Percentiles rank a stretch among this genome's conserved stretches.
phyloP scores from a whole-genome alignment of 2,113 vertebrate genomes.

The Colinus virginianus region DNA sequence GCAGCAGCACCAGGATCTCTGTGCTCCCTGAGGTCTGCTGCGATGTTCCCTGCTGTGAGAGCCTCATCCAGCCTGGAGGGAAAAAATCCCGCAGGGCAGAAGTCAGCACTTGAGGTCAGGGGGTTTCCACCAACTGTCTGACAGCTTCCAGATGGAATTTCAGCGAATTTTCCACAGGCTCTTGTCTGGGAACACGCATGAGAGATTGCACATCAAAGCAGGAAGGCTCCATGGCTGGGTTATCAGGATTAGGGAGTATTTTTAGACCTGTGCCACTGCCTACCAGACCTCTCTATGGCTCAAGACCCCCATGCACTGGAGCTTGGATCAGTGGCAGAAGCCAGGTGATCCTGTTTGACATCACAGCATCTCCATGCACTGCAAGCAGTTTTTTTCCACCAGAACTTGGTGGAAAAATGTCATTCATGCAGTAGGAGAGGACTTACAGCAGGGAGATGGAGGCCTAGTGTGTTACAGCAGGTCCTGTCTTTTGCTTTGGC shows the following conservation, averaged over 20 bases:
- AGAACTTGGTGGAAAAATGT: background rate
- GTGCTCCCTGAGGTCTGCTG: constrained; percentile 34
- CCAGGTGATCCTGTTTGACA: background rate
- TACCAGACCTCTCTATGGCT: background rate
- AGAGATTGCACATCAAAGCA: constrained; percentile 25
- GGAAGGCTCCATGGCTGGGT: background rate
- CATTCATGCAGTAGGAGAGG: background rate
- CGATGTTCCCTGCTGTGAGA: constrained; percentile 31
- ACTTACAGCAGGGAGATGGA: background rate
- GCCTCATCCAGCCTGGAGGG: background rate
- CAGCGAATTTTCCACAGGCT: constrained; percentile 53
- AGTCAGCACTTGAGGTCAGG: constrained; percentile 49
- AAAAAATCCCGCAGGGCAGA: background rate
- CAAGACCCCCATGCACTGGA: background rate
- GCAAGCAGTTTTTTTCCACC: background rate
- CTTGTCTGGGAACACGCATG: background rate
- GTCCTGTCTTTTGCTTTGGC: background rate
- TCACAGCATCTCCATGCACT: background rate
- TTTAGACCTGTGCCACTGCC: background rate
- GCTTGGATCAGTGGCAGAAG: background rate
- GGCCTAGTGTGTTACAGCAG: background rate
- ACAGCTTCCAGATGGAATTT: constrained; percentile 51
- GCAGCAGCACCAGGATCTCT: background rate
- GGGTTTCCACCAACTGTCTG: constrained; percentile 61
- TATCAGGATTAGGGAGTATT: background rate